Conservation (phyloP, 2,113 vertebrate genomes). For the Onychostruthus taczanowskii region DNA sequence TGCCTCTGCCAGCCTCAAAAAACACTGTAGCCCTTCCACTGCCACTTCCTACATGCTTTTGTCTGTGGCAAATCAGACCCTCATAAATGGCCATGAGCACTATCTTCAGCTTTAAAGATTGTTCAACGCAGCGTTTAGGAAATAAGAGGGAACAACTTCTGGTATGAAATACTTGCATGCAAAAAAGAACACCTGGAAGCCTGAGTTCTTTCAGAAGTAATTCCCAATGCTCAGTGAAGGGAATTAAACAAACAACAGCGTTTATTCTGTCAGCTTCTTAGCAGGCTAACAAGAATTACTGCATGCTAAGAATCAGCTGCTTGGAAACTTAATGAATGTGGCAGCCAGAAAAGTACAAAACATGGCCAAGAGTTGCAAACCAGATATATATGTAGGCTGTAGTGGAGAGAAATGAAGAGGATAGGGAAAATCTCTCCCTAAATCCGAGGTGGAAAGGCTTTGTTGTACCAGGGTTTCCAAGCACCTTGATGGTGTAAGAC, state of each 20-base stretch:
- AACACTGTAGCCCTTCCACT: neutral
- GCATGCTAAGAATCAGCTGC: constrained; percentile 32
- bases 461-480: neutral
- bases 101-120: neutral
- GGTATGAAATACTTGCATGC: neutral
- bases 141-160: neutral
- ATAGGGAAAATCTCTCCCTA: neutral
- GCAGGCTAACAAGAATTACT: constrained; percentile 51
- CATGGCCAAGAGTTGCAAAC: neutral
- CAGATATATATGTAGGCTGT: neutral
- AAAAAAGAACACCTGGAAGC: constrained; percentile 36
- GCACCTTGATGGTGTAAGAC: neutral
- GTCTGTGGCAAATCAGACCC: neutral
- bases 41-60: neutral
- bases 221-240: constrained; percentile 42
- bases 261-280: constrained; percentile 53
- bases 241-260: constrained; percentile 49
- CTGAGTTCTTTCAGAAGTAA: neutral
- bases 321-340: constrained; percentile 39
- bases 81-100: neutral
- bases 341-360: constrained; percentile 3
- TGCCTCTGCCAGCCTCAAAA: neutral
- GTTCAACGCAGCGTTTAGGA: neutral
- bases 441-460: neutral
- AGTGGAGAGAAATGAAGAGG: neutral